Base-by-base conservation (phyloP, 2,888 invertebrate genomes). In the Ametastegia equiseti region DNA sequence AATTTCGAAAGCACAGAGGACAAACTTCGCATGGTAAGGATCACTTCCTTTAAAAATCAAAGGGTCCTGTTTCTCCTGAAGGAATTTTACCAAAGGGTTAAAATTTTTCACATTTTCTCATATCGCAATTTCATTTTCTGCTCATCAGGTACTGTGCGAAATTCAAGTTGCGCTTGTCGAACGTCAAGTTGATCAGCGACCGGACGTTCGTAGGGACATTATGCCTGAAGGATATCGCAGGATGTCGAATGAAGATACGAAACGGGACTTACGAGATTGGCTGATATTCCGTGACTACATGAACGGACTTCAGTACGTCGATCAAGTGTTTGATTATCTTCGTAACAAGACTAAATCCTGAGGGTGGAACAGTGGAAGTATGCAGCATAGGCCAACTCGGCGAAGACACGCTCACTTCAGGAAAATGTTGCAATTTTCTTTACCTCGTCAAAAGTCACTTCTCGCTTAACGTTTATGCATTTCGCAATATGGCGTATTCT, bases 281-380 rank as follows among this genome's bases (percentile, higher is more conserved):
- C 84, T 94, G 83, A 94, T 95, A 84, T 93, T 94, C 88, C 91
- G 94, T 69, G 95, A 95, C 86, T 95, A 94, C 90, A 93, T 94
- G 91, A 94, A 94, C 87, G 92, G 93, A 5, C 91, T 95, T 65
- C 93, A 94, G 84, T 94, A 94, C 90, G 92, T 94, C 77, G 89
- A 92, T 19, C 91, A 94, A 83, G 92, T 93, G 80, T 93, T 93
- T 87, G 90, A 92, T 57, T 90, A 93, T 83, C 86, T 92, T 80
- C 86, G 88, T 67, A 84, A 82, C 65, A 85, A 85, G 60, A 80
- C 90, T 80, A 84, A 88, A 60, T 89, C 90, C 84, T 92, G 90
- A 92, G 88, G 88, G 84, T 86, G 87, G 86, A 87, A 84, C 81
- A 88, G 88, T 87, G 89, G 83, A 87, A 85, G 86, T 86, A 86